A percentile compares a stretch with the other conserved stretches of the same genome.
These are phyloP conservation scores for Neodiprion fabricii DNA, from an alignment of 1,140 invertebrate genomes.

Conservation along the genomic window DNA sequence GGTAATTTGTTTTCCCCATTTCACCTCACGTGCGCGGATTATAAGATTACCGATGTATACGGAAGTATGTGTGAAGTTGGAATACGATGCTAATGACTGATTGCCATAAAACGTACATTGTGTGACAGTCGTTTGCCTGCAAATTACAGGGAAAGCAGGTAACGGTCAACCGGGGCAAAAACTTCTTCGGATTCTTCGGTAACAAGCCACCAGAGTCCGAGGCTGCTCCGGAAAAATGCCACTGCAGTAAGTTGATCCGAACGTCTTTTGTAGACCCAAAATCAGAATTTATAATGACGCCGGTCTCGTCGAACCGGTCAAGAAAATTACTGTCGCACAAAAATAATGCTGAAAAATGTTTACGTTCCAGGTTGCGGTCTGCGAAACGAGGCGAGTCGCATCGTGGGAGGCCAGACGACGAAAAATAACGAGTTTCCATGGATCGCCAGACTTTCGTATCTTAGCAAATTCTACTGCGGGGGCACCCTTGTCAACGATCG, in stretches of 20 bases:
- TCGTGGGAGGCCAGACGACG: conserved; percentile 77
- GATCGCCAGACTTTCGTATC: conserved; percentile 81
- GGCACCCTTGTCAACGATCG: conserved; percentile 82
- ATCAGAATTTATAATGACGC: no score
- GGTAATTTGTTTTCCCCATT: not conserved
- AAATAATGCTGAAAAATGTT: not conserved
- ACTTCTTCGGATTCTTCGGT: conserved; percentile 54
- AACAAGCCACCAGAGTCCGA: conserved; percentile 44
- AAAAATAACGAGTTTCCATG: conserved; percentile 81
- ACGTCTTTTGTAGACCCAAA: no score
- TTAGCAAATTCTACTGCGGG: conserved; percentile 86
- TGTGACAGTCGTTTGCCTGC: not conserved
- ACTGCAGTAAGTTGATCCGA: conserved; percentile 47
- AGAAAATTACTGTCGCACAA: not conserved
- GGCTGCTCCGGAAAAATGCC: conserved; percentile 38
- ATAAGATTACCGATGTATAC: conserved; percentile 23
- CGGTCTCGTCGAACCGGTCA: not conserved
- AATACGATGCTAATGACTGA: conserved; percentile 23
- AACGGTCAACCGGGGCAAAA: conserved; percentile 26
- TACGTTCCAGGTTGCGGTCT: conserved; percentile 74
- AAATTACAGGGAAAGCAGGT: not conserved
- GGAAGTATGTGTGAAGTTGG: conserved; percentile 24
- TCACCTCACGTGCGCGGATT: not conserved
- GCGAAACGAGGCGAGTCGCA: conserved; percentile 77
- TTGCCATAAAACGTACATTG: not conserved